These are phyloP conservation scores for Catostomus latipinnis DNA, from an alignment of 2,797 vertebrate genomes.

Conservation along the genomic window DNA sequence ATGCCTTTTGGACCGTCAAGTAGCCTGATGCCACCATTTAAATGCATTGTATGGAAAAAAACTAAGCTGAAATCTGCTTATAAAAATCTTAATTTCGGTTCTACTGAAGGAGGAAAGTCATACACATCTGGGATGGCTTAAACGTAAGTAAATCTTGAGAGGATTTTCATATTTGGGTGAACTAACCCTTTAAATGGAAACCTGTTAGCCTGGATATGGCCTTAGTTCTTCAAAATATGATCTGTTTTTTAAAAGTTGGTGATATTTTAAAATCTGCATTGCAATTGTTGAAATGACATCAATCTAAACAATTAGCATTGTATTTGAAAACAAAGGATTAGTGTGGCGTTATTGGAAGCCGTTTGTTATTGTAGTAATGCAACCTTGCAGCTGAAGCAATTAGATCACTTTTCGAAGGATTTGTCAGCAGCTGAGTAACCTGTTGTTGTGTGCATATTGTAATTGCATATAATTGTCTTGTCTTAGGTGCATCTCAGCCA, in stretches of 20 bases:
- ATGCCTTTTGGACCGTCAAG: too few relatives aligned
- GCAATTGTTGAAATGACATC: neutral
- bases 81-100: too few relatives aligned
- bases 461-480: constrained; percentile 11
- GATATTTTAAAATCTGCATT: neutral
- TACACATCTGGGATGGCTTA: too few relatives aligned
- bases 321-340: neutral
- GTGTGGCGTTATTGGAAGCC: neutral
- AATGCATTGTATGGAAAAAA: too few relatives aligned
- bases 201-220: too few relatives aligned
- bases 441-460: neutral
- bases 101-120: too few relatives aligned
- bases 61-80: too few relatives aligned
- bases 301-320: neutral
- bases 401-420: constrained; percentile 8
- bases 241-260: neutral
- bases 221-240: too few relatives aligned
- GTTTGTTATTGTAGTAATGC: constrained; percentile 12
- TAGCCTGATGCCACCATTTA: too few relatives aligned
- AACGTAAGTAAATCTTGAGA: too few relatives aligned
- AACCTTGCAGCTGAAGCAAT: constrained; percentile 14
- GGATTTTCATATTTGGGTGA: too few relatives aligned
- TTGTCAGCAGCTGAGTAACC: neutral
- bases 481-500: constrained; percentile 3
- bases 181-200: too few relatives aligned